Percentiles rank a stretch among this genome's conserved stretches.
Conservation (phyloP, 2,888 invertebrate species). For the Augiades crinisus region DNA sequence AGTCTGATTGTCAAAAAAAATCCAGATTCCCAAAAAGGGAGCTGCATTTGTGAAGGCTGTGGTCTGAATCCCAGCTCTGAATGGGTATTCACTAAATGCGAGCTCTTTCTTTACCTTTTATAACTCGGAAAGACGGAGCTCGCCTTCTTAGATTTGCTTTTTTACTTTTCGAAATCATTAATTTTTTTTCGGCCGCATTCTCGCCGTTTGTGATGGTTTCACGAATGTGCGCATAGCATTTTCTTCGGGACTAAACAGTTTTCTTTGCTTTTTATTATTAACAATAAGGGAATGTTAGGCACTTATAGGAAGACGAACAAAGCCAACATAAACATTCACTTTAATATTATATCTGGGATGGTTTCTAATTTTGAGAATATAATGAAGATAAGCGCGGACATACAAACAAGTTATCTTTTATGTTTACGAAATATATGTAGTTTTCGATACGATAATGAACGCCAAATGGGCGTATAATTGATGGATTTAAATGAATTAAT, state of each 20-base stretch:
- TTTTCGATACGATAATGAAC: too few relatives aligned
- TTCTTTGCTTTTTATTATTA: constrained; percentile 20
- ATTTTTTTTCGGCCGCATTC: constrained; percentile 50
- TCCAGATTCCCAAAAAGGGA: constrained; percentile 55
- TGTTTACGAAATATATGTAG: too few relatives aligned
- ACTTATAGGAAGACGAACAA: constrained; percentile 11
- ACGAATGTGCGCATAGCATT: constrained; percentile 23
- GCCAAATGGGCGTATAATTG: too few relatives aligned
- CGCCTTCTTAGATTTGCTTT: constrained; percentile 67
- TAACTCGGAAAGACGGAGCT: constrained; percentile 69
- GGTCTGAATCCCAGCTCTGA: constrained; percentile 69
- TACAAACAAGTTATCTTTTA: too few relatives aligned
- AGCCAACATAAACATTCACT: constrained; percentile 7
- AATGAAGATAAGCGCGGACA: too few relatives aligned
- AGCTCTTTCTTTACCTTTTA: constrained; percentile 72
- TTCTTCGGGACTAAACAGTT: constrained; percentile 23
- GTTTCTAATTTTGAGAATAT: background rate
- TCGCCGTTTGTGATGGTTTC: constrained; percentile 36
- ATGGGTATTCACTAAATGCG: constrained; percentile 79
- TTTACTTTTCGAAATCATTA: constrained; percentile 44
- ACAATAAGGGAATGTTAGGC: constrained; percentile 23
- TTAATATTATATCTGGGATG: constrained; percentile 17
- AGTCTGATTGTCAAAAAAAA: constrained; percentile 74
- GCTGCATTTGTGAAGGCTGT: constrained; percentile 47
- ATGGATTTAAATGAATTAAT: too few relatives aligned